Evolutionary conservation across 2,888 invertebrate species (phyloP).

Genomic region (Conops quadrifasciatus): DNA sequence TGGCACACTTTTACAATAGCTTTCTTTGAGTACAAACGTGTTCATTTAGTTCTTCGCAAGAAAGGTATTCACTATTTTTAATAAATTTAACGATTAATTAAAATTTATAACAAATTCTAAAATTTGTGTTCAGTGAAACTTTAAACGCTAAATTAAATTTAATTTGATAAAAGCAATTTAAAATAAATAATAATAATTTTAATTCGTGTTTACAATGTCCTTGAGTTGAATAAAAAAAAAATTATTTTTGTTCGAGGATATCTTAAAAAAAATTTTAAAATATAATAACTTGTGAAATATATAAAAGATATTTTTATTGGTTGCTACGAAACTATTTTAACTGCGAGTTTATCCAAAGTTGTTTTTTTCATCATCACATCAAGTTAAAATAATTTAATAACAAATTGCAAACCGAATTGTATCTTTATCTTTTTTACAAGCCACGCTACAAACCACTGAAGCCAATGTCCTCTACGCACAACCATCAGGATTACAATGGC

Average conservation of each 20-base stretch:
- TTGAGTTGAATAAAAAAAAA: too few species aligned
- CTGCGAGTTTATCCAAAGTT: too few species aligned
- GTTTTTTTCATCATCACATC: background rate
- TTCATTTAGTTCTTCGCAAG: background rate
- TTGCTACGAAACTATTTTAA: too few species aligned
- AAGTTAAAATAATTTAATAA: background rate
- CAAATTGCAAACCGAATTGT: background rate
- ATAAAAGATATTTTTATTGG: too few species aligned
- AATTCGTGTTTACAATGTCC: background rate
- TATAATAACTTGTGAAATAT: background rate
- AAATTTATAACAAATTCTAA: background rate
- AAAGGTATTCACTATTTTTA: conserved; percentile 5
- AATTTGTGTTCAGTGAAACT: background rate
- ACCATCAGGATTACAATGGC: conserved; percentile 52
- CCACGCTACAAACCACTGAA: too few species aligned
- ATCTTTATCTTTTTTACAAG: conserved; percentile 6
- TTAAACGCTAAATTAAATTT: too few species aligned
- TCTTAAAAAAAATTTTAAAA: background rate
- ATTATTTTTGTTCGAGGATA: background rate
- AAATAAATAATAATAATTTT: background rate
- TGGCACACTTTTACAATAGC: conserved; percentile 19
- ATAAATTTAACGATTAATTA: background rate
- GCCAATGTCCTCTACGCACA: conserved; percentile 37
- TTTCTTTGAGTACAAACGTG: conserved; percentile 28
- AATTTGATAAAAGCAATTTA: background rate